Base-by-base conservation (phyloP, 2,113 vertebrate genomes). In the Scomber japonicus region DNA sequence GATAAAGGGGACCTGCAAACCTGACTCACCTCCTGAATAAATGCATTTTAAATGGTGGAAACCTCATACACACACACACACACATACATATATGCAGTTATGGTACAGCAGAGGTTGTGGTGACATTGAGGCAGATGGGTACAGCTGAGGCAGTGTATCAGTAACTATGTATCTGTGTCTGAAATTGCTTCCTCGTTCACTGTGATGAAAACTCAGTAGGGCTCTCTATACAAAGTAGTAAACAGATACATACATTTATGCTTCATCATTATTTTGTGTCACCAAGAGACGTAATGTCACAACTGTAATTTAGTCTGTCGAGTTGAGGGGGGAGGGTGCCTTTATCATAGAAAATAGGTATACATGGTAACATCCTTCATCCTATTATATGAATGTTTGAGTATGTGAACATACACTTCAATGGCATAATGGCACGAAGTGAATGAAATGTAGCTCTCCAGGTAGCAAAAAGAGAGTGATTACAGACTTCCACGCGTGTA, bases 1-100 rank as follows among this genome's bases (percentile, higher is more conserved):
- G 49, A 70, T 53, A 35, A 24, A 16, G 3, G 45, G 51, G 51
- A 65, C 74, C 69, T 49, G 55, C 67, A 69, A 60, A 54, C 59
- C 61, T 81, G 81, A 76, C 66, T 81, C 74, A 77, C 65, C 56
- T n/a, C 35, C 75, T 81, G 80, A 83, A 79, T 70, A 67, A 60
- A 82, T 82, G 53, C n/a, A 85, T 76, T 72, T 82, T 16, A 54
- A 48, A 14, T 27, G 11, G 15, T 66, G 48, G 35, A 61, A 64
- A 56, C 10, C 50, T 13, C 16, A 57, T 19, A 48, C 54, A 48
- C 60, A 59, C 46, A 49, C 56, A 31, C 45, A 51, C 46, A 62
- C 7, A 35, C 31, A 30, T 44, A 53, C 45, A 71, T 5, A 4
- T 27, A 40, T 40, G 35, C 24, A 57, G 21, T 56, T 30, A 11